phyloP scores from a whole-genome alignment of 2,113 vertebrate species.

The Nycticryphes semicollaris region DNA sequence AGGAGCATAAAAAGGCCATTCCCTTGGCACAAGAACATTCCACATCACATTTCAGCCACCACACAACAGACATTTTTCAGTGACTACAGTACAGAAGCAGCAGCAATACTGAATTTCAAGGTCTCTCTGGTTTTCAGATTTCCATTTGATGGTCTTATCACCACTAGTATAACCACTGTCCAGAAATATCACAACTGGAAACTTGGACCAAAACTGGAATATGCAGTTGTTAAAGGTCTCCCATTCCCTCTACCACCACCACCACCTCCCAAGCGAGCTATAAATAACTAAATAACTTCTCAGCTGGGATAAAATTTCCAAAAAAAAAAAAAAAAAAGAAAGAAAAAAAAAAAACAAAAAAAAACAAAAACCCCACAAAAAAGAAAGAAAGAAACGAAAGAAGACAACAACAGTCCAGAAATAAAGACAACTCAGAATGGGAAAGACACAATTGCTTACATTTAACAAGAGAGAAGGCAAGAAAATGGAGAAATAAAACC shows the following conservation, averaged over 20 bases:
- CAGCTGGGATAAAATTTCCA: background rate
- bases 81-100: conserved; percentile 2
- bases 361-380: too few species aligned
- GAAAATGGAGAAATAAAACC: conserved; percentile 50
- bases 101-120: conserved; percentile 4
- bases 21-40: background rate
- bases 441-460: conserved; percentile 42
- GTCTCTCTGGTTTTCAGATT: conserved; percentile 3
- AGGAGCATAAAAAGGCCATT: conserved; percentile 12
- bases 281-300: conserved; percentile 60
- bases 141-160: background rate
- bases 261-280: background rate
- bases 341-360: background rate
- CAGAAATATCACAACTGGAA: background rate
- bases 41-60: background rate
- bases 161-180: background rate
- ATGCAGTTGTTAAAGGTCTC: background rate
- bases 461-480: conserved; percentile 41
- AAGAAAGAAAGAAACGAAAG: background rate
- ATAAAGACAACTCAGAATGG: conserved; percentile 28
- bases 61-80: background rate
- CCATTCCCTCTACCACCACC: background rate
- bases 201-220: background rate
- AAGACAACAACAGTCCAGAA: conserved; percentile 11
- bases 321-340: background rate